phyloP scores from a whole-genome alignment of 1,140 invertebrate species.

The Druon quercuslanigerum region DNA sequence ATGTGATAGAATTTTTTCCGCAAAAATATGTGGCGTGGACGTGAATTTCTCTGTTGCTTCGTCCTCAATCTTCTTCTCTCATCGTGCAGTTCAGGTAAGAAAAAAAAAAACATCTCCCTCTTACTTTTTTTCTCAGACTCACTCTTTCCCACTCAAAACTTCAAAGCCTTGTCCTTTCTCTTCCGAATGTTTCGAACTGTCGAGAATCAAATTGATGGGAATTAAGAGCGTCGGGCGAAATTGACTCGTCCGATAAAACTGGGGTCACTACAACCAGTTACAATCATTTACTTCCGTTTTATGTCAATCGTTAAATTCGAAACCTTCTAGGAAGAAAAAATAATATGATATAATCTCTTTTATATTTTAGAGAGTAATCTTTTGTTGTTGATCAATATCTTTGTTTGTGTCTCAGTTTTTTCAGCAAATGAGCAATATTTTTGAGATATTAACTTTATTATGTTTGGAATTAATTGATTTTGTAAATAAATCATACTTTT shows the following conservation, averaged over 20 bases:
- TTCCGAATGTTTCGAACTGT: constrained; percentile 57
- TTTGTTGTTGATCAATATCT: constrained; percentile 1
- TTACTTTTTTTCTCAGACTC: background rate
- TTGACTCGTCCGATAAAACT: constrained; percentile 55
- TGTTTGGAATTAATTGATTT: no score
- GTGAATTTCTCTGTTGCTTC: constrained; percentile 11
- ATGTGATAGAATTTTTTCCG: constrained; percentile 27
- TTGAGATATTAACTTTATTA: no score
- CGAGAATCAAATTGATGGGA: background rate
- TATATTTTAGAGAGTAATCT: background rate
- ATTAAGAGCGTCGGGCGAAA: constrained; percentile 50
- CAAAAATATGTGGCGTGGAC: constrained; percentile 31
- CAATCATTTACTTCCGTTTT: constrained; percentile 56
- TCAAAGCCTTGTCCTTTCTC: constrained; percentile 10
- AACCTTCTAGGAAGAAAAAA: background rate
- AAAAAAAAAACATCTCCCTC: background rate
- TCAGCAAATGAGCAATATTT: background rate
- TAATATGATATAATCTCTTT: background rate
- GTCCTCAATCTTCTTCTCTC: constrained; percentile 9
- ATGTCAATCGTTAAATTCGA: constrained; percentile 31
- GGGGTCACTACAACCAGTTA: constrained; percentile 49
- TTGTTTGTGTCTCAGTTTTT: background rate
- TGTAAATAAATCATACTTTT: no score
- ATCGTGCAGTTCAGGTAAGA: constrained; percentile 22
- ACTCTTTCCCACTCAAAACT: background rate